Conservation (phyloP, 2,113 vertebrate species). For the Motacilla tschutschensis region DNA sequence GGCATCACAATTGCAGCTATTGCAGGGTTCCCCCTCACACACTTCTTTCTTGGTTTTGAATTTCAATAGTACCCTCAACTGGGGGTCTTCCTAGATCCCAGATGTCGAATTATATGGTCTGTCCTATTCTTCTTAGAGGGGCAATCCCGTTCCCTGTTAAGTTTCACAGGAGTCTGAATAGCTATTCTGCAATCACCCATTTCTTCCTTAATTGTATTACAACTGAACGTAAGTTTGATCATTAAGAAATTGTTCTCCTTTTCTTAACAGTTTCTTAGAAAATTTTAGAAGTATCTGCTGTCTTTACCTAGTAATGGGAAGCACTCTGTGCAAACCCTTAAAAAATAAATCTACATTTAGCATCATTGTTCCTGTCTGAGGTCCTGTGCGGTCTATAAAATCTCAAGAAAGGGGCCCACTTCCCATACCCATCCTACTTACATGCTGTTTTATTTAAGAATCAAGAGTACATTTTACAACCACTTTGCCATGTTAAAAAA, state of each 20-base stretch:
- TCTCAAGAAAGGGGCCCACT: constrained; percentile 53
- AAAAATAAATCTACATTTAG: background rate
- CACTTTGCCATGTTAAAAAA: constrained; percentile 63
- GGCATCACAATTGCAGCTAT: constrained; percentile 39
- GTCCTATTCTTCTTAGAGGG: constrained; percentile 25
- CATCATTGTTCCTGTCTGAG: constrained; percentile 43
- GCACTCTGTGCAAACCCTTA: background rate
- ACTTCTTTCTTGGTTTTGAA: constrained; percentile 52
- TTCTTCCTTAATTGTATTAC: constrained; percentile 55
- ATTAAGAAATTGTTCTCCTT: constrained; percentile 29
- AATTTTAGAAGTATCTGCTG: constrained; percentile 31
- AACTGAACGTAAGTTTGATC: constrained; percentile 37
- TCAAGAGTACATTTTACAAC: constrained; percentile 60
- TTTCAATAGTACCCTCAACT: constrained; percentile 64
- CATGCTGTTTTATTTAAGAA: constrained; percentile 72
- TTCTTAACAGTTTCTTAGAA: background rate
- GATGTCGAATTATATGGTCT: constrained; percentile 65
- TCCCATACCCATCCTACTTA: constrained; percentile 56
- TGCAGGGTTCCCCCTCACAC: constrained; percentile 22
- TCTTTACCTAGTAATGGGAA: background rate
- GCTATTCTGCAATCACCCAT: constrained; percentile 41
- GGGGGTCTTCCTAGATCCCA: constrained; percentile 69
- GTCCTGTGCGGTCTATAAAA: constrained; percentile 69
- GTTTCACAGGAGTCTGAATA: constrained; percentile 56
- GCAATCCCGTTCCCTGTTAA: constrained; percentile 54